These are phyloP conservation scores for Nemotelus pantherinus DNA, from an alignment of 2,888 invertebrate genomes.

Conservation along the genomic window DNA sequence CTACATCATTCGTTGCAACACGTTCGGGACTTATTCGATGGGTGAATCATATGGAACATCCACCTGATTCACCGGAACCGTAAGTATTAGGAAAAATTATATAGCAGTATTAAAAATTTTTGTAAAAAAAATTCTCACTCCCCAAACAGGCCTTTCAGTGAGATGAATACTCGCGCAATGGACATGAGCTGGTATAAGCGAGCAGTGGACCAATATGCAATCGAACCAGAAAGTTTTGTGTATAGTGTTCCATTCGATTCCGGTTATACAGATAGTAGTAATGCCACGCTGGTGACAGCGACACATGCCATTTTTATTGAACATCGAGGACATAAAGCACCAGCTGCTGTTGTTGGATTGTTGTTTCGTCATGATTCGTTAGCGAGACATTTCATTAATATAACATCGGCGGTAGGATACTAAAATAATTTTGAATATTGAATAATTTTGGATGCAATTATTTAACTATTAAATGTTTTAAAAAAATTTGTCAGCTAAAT, in stretches of 20 bases:
- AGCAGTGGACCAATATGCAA: conserved; percentile 87
- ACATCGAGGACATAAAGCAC: conserved; percentile 82
- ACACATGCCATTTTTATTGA: conserved; percentile 91
- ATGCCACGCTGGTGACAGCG: conserved; percentile 81
- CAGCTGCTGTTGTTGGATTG: conserved; percentile 91
- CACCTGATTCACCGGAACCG: conserved; percentile 74
- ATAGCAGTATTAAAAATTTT: no score
- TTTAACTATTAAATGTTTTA: neutral
- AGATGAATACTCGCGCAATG: conserved; percentile 81
- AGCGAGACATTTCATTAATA: conserved; percentile 85
- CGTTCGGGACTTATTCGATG: conserved; percentile 88
- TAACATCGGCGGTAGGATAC: conserved; percentile 79
- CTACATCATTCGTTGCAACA: conserved; percentile 88
- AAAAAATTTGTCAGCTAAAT: no score
- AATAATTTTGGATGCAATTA: conserved; percentile 54
- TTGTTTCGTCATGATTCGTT: conserved; percentile 87
- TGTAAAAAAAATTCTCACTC: neutral
- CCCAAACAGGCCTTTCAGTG: conserved; percentile 78
- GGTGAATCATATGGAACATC: conserved; percentile 76
- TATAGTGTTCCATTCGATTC: conserved; percentile 74
- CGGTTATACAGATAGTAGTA: conserved; percentile 65
- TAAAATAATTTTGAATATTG: neutral
- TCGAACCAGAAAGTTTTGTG: conserved; percentile 90
- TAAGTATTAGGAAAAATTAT: conserved; percentile 64
- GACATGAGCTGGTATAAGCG: conserved; percentile 92